phyloP scores from a whole-genome alignment of 2,888 invertebrate genomes.

The Megalurothrips usitatus region DNA sequence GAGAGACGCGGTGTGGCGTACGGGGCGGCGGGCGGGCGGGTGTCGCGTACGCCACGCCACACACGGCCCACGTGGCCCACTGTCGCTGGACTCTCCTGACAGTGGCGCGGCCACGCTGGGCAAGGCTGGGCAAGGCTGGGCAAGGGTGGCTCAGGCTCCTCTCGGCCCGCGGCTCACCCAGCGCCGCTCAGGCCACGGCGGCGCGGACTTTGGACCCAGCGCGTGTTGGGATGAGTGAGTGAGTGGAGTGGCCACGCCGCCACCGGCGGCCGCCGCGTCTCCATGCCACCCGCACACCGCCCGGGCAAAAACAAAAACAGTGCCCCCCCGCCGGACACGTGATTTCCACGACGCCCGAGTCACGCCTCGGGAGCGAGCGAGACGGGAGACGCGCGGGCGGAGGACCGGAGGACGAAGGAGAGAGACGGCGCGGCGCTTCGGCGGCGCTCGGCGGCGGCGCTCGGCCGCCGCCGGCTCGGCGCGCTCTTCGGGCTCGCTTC shows the following conservation, averaged over 20 bases:
- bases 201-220: neutral
- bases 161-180: neutral
- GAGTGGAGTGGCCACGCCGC: neutral
- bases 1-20: too few species aligned
- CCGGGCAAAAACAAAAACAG: neutral
- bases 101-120: neutral
- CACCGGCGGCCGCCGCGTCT: neutral
- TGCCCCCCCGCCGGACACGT: neutral
- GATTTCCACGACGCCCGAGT: neutral
- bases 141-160: neutral
- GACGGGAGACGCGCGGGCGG: neutral
- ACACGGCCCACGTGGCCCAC: too few species aligned
- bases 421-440: neutral
- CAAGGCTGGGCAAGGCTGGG: neutral
- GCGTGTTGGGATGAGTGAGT: neutral
- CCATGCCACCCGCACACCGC: neutral
- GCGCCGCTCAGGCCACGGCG: neutral
- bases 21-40: too few species aligned
- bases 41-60: too few species aligned
- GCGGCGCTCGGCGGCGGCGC: neutral
- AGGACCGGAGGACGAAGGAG: neutral
- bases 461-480: neutral
- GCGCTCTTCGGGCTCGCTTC: constrained; percentile 9
- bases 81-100: too few species aligned
- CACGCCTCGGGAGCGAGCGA: neutral